These are phyloP conservation scores for Dicaeum eximium DNA, from an alignment of 2,113 vertebrate genomes.

Conservation along the genomic window DNA sequence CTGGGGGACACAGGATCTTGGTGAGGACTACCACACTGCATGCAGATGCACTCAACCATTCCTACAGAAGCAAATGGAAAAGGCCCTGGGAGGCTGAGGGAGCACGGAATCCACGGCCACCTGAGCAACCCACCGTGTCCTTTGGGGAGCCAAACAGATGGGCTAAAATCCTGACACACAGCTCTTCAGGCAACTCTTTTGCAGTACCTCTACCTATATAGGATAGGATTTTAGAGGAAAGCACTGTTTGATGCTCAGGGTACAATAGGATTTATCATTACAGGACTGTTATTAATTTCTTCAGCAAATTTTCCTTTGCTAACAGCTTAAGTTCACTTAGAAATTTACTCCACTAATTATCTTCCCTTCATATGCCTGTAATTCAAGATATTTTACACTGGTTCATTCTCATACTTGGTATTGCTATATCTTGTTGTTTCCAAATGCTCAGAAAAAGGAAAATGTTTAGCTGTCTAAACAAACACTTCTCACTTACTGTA, in stretches of 20 bases:
- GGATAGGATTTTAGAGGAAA: not conserved
- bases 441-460: not conserved
- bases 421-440: not conserved
- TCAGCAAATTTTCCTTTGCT: not conserved
- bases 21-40: not conserved
- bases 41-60: not conserved
- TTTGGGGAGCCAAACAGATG: fast-evolving
- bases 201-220: not conserved
- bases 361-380: not conserved
- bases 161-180: not conserved
- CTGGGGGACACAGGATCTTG: fast-evolving
- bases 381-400: not conserved
- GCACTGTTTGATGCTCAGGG: not conserved
- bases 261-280: not conserved
- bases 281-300: not conserved
- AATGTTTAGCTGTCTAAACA: not conserved
- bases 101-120: not conserved
- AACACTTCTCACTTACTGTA: not conserved
- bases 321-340: not conserved
- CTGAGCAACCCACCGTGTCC: not conserved
- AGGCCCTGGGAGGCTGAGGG: not conserved
- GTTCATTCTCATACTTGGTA: not conserved
- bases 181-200: not conserved
- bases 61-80: not conserved
- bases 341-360: not conserved